Evolutionary conservation across 2,888 invertebrate genomes (phyloP), one percentile per base, ranked within the genome.

Genomic region (Stenodema calcarata): DNA sequence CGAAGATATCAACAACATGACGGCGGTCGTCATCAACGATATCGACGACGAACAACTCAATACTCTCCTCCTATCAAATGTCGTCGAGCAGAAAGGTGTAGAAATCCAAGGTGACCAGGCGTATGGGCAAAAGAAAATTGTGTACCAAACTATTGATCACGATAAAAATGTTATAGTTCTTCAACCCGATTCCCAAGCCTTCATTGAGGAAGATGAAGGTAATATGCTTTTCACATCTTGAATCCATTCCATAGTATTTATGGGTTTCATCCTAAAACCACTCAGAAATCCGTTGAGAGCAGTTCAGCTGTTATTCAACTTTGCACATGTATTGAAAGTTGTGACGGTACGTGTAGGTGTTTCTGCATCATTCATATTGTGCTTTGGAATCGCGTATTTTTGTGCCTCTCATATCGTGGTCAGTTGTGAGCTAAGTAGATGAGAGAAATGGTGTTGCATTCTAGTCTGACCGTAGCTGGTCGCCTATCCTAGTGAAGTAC

Each of bases 1-100:
- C 73, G 84, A 84, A 73, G 84, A 84, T n/a, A 84, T 84, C 70
- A 84, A 84, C 84, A 84, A 84, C 84, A 84, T 84, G 84, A 84
- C 84, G 23, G 84, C 84, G 28, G 84, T 84, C 30, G 84, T 84
- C 30, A 84, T 84, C 70, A 84, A 84, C 73, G 84, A 84, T 28
- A 84, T 84, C 47, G 84, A 84, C 47, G 84, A 84, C 73, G 84
- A 84, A 16, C 84, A 84, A 30, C 50, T 84, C 73, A 84, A 84
- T 75, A 84, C 84, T 23, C 47, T 84, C 12, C 84, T 84, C 28
- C 18, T 84, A 30, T 84, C 84, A n/a, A 84, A 84, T 75, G 84
- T 73, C 28, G 83, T 73, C 70, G 73, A 83, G 41, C 44, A 75
- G 14, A 75, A 47, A 27, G 73, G 27, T 44, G 84, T 54, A 12